Evolutionary conservation across 2,797 vertebrate species (phyloP).

Genomic region (Enteromius thamalakanensis): DNA sequence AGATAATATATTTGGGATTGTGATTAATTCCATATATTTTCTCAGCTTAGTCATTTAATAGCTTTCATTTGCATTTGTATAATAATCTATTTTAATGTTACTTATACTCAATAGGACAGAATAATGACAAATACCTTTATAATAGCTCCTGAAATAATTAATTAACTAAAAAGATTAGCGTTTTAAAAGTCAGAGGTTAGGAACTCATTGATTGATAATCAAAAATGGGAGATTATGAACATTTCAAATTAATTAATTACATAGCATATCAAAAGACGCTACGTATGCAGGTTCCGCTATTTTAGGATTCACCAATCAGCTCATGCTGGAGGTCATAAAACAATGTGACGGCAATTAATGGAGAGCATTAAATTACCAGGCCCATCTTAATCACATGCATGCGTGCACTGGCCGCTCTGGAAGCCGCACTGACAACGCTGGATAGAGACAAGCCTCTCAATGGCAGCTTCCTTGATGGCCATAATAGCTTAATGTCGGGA

Average conservation of each 20-base stretch:
- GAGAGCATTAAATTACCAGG: slow-evolving; percentile 71
- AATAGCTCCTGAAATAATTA: neutral
- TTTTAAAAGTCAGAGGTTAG: neutral
- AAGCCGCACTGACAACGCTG: slow-evolving; percentile 64
- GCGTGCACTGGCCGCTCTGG: slow-evolving; percentile 65
- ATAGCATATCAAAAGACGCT: slow-evolving; percentile 50
- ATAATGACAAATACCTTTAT: neutral
- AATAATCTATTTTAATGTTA: neutral
- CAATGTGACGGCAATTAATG: slow-evolving; percentile 78
- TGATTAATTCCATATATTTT: neutral
- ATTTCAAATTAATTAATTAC: slow-evolving; percentile 59
- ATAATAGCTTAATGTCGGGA: slow-evolving; percentile 85
- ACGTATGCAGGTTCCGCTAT: slow-evolving; percentile 38
- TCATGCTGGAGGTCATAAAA: slow-evolving; percentile 73
- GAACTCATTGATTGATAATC: neutral
- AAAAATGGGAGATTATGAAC: neutral
- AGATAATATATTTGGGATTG: neutral
- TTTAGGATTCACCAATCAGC: slow-evolving; percentile 52
- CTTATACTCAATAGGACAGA: neutral
- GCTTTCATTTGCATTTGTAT: neutral
- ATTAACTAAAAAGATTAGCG: too few relatives aligned
- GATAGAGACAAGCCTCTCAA: slow-evolving; percentile 68
- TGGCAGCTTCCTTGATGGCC: slow-evolving; percentile 84
- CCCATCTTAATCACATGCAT: slow-evolving; percentile 65
- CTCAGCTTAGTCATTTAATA: neutral